Evolutionary conservation across 2,888 invertebrate species (phyloP).

Genomic region (Phania funesta): DNA sequence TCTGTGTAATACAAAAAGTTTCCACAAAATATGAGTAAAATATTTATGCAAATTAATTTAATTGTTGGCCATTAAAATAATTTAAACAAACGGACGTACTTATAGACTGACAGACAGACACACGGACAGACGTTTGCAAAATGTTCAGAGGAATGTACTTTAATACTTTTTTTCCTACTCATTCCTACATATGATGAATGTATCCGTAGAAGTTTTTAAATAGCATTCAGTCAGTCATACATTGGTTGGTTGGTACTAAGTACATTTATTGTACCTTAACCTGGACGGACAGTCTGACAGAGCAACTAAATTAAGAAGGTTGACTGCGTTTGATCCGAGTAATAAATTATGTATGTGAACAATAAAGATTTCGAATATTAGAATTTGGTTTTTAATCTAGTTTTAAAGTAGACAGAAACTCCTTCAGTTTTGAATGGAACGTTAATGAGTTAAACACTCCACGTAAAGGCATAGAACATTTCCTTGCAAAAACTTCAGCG

Average conservation of each 20-base stretch:
- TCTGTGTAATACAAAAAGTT: conserved; percentile 43
- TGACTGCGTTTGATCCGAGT: no score
- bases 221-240: not conserved
- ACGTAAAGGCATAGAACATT: no score
- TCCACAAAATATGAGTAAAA: conserved; percentile 60
- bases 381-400: no score
- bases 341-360: no score
- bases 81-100: conserved; percentile 35
- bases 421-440: no score
- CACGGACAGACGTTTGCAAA: not conserved
- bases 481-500: no score
- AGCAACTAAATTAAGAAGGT: no score
- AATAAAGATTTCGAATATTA: no score
- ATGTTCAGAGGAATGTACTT: not conserved
- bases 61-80: conserved; percentile 64
- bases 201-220: not conserved
- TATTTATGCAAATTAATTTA: conserved; percentile 67
- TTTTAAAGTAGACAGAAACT: no score
- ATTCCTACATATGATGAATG: conserved; percentile 29
- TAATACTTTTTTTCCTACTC: conserved; percentile 8
- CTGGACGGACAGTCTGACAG: not conserved
- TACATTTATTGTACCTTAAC: not conserved
- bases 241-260: no score
- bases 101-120: not conserved
- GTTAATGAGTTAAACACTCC: no score